These are phyloP conservation scores for Urocynchramus pylzowi DNA, from an alignment of 2,113 vertebrate genomes.

Conservation along the genomic window DNA sequence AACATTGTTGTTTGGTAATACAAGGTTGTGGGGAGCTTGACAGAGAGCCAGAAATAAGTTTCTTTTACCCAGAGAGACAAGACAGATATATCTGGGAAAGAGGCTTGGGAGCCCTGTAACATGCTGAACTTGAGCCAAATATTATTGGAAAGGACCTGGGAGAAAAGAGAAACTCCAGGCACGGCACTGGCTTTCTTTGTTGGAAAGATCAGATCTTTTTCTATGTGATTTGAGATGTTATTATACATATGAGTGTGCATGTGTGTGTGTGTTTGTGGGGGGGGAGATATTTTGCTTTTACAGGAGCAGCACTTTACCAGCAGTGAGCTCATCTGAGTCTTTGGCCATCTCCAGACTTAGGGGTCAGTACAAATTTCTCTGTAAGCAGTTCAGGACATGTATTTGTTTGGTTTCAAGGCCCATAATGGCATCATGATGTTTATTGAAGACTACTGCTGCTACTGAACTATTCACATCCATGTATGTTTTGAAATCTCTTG, in stretches of 20 bases:
- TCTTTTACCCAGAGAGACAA: constrained; percentile 75
- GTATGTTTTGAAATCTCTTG: not conserved
- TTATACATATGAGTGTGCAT: not conserved
- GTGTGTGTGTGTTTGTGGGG: not conserved
- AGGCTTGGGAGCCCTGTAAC: constrained; percentile 71
- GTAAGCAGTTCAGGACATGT: not conserved
- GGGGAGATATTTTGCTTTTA: not conserved
- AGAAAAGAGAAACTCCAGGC: constrained; percentile 80
- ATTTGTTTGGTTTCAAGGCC: not conserved
- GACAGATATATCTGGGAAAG: constrained; percentile 76
- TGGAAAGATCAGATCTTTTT: constrained; percentile 65
- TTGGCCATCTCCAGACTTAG: not conserved
- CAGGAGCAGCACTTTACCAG: constrained; percentile 39
- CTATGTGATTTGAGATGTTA: constrained; percentile 46
- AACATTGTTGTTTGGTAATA: constrained; percentile 68
- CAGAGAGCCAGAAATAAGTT: constrained; percentile 70
- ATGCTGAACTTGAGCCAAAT: constrained; percentile 68
- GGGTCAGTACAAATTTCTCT: not conserved
- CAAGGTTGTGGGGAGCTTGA: constrained; percentile 73
- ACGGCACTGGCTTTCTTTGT: constrained; percentile 65
- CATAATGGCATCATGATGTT: accelerated
- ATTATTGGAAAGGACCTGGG: constrained; percentile 70
- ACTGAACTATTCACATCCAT: not conserved
- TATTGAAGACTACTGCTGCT: not conserved
- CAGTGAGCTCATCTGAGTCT: constrained; percentile 13